Conservation (phyloP, 1,140 invertebrate genomes). For the Chlorops oryzae region DNA sequence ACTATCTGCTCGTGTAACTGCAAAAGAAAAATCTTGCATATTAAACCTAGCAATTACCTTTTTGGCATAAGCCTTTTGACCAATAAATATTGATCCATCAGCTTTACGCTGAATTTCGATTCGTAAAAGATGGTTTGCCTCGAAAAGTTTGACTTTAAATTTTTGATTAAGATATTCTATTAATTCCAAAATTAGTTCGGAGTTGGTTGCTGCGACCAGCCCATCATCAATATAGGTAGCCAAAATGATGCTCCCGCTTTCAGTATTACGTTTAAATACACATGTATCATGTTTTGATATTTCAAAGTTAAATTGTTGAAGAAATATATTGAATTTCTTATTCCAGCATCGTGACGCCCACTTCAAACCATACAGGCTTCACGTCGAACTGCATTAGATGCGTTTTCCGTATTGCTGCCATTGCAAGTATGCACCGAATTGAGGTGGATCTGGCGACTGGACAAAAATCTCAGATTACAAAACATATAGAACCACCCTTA, state of each 20-base stretch:
- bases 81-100: no score
- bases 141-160: no score
- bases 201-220: conserved; percentile 29
- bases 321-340: conserved; percentile 22
- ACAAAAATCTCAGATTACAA: no score
- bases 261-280: no score
- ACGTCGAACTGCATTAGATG: conserved; percentile 36
- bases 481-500: no score
- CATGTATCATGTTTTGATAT: no score
- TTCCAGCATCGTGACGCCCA: conserved; percentile 29
- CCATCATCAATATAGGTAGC: conserved; percentile 47
- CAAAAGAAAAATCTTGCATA: conserved; percentile 29
- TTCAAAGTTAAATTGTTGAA: no score
- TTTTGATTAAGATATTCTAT: conserved; percentile 22
- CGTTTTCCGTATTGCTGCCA: conserved; percentile 24
- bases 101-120: no score
- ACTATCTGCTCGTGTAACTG: conserved; percentile 19
- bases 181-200: conserved; percentile 19
- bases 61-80: no score
- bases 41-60: conserved; percentile 21
- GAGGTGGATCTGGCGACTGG: conserved; percentile 22
- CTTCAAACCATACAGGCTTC: conserved; percentile 30
- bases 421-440: conserved; percentile 25
- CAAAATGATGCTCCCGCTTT: conserved; percentile 33
- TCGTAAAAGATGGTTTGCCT: no score